Base-by-base conservation (phyloP, 1,140 invertebrate genomes). In the honey bee (Apis mellifera) region DNA sequence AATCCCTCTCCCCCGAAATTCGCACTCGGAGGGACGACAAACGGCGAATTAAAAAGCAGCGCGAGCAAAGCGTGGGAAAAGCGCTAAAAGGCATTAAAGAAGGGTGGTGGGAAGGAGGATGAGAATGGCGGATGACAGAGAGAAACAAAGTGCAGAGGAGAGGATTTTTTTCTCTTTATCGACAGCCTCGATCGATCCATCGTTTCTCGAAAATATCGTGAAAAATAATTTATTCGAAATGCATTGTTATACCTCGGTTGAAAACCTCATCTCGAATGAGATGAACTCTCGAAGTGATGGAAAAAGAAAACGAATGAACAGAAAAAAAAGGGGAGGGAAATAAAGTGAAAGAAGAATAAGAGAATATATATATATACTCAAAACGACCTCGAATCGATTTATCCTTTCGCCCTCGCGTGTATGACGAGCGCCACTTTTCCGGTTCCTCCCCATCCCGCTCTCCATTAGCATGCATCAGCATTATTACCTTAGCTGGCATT, bases 401-500 rank as follows among this genome's bases (percentile, higher is more conserved):
- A 52, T 21, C 71, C 32, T 59, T 26, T 48, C 57, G 64, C 57
- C 17, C 15, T 21, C 50, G 42, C 23, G 52, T 54, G 77, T 79
- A 79, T 62, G 68, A 79, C 77, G 77, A 74, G 42, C 48, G 15
- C 23, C 62, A 80, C 78, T 80, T 80, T 80, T 74, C 70, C 71
- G 21, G 78, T 72, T 62, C 73, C 42, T 32, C 32, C 26, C 59
- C 70, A 74, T 74, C 78, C n/a, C 12, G 78, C 78, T 65, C 78
- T 80, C 78, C 78, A 80, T 80, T 80, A 80, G 70, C 78, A 74
- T 80, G 78, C 78, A 80, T 80, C 78, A 80, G 70, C 70, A 80
- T 80, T 80, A 80, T 80, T 80, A 80, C 78, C 72, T 80, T 80
- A 80, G 70, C 78, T 17, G 71, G 78, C n/a, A 74, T 80, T 80